Evolutionary conservation across 2,888 invertebrate genomes (phyloP).

Genomic region (Callimorpha dominula): DNA sequence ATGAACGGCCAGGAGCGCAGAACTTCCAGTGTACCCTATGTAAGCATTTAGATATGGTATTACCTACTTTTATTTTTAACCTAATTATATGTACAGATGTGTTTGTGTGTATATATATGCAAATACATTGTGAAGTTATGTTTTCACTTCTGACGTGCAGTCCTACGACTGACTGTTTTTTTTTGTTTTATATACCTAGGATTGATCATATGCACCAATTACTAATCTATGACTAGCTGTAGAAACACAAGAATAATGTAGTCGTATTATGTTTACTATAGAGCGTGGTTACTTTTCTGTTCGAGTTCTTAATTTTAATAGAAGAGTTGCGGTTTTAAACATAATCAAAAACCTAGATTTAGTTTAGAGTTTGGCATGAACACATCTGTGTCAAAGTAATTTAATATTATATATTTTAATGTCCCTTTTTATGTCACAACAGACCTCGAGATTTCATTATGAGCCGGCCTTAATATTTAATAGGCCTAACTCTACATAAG

Average conservation of each 20-base stretch:
- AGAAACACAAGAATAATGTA: neutral
- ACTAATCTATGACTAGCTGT: neutral
- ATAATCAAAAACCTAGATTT: neutral
- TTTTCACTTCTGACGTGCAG: no score
- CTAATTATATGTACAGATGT: no score
- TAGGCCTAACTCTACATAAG: conserved; percentile 30
- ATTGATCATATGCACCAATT: no score
- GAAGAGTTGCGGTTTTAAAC: neutral
- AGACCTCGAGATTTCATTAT: conserved; percentile 9
- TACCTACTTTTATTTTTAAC: no score
- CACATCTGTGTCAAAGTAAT: neutral
- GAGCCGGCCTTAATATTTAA: conserved; percentile 32
- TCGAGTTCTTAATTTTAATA: no score
- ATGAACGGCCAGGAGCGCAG: no score
- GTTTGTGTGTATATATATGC: no score
- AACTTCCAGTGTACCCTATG: no score
- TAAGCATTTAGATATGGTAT: no score
- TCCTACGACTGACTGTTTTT: no score
- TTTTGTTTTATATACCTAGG: no score
- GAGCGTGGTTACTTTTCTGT: neutral
- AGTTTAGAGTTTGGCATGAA: neutral
- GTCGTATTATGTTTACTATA: neutral
- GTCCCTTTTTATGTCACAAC: conserved; percentile 12
- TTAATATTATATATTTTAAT: neutral
- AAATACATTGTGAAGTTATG: no score